phyloP scores from a whole-genome alignment of 1,140 invertebrate species.

The Bemisia tabaci region DNA sequence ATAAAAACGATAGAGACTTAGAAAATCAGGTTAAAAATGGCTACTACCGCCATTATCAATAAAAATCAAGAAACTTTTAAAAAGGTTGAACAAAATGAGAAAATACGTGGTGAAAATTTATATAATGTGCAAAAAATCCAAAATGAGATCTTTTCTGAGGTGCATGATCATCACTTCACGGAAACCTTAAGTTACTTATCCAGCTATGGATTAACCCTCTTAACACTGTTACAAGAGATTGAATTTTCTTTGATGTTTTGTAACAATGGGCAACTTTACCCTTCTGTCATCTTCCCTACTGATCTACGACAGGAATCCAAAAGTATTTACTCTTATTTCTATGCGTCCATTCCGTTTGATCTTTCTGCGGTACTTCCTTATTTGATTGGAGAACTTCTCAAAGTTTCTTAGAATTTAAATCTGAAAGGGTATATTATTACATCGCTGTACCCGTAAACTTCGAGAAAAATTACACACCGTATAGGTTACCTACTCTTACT shows the following conservation, averaged over 20 bases:
- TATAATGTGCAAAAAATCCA: not conserved
- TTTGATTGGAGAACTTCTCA: not conserved
- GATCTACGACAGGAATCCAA: not conserved
- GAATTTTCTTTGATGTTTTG: not conserved
- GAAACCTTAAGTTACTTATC: not conserved
- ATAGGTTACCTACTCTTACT: not conserved
- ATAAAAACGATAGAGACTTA: not conserved
- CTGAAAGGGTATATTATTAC: not conserved
- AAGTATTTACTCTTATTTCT: not conserved
- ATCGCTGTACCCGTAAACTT: not conserved
- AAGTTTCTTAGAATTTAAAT: not conserved
- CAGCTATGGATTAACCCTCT: not conserved
- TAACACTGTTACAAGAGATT: not conserved
- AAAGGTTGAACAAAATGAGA: not conserved
- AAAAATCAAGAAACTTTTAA: not conserved
- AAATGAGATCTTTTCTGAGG: not conserved
- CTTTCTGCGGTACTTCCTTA: not conserved
- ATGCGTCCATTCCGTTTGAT: not conserved
- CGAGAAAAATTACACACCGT: not conserved
- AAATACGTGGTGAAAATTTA: not conserved
- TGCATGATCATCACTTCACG: not conserved
- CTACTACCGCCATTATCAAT: not conserved
- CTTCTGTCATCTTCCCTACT: not conserved
- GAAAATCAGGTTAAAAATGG: not conserved
- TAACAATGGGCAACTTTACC: not conserved